A percentile compares a stretch with the other conserved stretches of the same genome.
Evolutionary conservation across 2,797 vertebrate species (phyloP).

Genomic region (Cyclura pinguis): DNA sequence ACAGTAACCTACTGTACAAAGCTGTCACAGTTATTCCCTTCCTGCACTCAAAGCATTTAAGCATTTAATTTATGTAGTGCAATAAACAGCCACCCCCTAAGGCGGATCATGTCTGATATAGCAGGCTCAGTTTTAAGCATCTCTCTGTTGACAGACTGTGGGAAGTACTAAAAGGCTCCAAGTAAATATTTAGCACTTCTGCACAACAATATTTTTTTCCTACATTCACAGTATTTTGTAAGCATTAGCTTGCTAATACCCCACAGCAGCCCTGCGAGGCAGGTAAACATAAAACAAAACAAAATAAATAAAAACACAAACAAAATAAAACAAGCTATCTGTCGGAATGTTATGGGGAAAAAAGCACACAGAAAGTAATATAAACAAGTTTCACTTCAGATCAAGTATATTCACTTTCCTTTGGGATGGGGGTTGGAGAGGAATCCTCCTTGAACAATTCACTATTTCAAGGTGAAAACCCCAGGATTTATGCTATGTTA

Average conservation of each 20-base stretch:
- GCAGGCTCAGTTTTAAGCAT: conserved; percentile 51
- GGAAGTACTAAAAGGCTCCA: conserved; percentile 22
- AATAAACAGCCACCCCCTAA: conserved; percentile 64
- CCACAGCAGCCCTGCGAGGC: conserved; percentile 41
- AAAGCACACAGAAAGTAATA: too few relatives aligned
- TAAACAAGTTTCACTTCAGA: too few relatives aligned
- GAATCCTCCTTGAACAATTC: neutral
- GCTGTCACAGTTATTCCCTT: conserved; percentile 2
- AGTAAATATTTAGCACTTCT: conserved; percentile 58
- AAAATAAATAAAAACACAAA: too few relatives aligned
- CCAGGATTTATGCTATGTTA: neutral
- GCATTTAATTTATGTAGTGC: conserved; percentile 62
- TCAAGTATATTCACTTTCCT: too few relatives aligned
- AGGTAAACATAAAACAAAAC: neutral
- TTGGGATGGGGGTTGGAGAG: too few relatives aligned
- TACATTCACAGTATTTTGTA: conserved; percentile 38
- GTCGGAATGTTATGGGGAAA: too few relatives aligned
- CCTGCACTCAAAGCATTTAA: conserved; percentile 44
- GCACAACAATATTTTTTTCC: neutral
- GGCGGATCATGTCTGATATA: conserved; percentile 55
- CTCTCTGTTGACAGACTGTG: conserved; percentile 47
- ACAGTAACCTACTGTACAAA: conserved; percentile 12
- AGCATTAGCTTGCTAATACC: conserved; percentile 63
- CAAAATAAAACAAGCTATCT: too few relatives aligned
- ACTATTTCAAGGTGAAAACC: neutral